Evolutionary conservation across 2,797 vertebrate genomes (phyloP), one percentile per base, ranked within the genome.

Genomic region (Cyclopterus lumpus): DNA sequence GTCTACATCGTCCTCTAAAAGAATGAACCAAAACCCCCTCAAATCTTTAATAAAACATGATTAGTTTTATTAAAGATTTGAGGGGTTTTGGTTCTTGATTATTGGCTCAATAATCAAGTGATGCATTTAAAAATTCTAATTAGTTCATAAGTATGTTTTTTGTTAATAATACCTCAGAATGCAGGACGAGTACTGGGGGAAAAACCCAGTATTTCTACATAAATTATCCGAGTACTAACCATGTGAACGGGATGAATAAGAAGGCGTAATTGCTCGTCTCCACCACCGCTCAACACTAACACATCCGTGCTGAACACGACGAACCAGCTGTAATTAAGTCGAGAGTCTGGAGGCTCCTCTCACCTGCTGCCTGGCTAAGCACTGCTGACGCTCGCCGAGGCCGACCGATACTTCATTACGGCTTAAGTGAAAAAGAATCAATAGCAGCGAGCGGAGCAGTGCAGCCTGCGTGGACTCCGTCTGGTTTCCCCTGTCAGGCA

Each of bases 401-500:
- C 86, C 51, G 74, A 64, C 88, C 84, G 71, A 91, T 89, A 90
- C 90, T 92, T 90, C 89, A 92, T 93, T 92, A 91, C 14, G 51
- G 82, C 83, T 69, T 85, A 81, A 90, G 93, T 87, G 85, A 89
- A 87, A 80, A 79, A 30, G 79, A 57, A 89, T 93, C 92, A 16
- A 93, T 92, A 75, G 77, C 82, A 30, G 77, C 71, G 0, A 46
- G 84, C 82, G 38, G 66, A 72, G 81, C 71, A 77, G 86, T 72
- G 51, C 0, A 12, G 82, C 84, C 85, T 58, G 48, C 15, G 0
- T 3, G 28, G 72, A 46, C 79, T 63, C 67, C 9, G 57, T 64
- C 84, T 59, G 63, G 53, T 51, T 59, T n/a, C 4, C 58, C 58
- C 67, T 24, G 86, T 86, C 89, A 82, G 77, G 14, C 81, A 89